Evolutionary conservation across 2,888 invertebrate genomes (phyloP).

Genomic region (Cryptophagus acutangulus): DNA sequence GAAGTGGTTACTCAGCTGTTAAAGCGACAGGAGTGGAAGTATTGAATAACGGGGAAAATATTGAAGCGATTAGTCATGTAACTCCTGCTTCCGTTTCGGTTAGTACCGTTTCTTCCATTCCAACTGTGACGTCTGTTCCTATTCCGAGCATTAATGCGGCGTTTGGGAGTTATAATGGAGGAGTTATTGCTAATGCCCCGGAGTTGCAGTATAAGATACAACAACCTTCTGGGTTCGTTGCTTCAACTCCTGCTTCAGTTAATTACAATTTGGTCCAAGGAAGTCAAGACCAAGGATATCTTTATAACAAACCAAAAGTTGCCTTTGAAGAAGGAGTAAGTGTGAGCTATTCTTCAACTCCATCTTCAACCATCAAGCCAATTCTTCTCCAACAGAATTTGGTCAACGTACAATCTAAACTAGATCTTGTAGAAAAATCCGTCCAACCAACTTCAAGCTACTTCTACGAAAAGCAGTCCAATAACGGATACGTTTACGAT

Average conservation of each 20-base stretch:
- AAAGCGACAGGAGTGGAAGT: conserved; percentile 27
- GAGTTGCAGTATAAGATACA: conserved; percentile 39
- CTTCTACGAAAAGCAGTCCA: background rate
- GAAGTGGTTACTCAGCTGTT: conserved; percentile 41
- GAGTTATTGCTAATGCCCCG: conserved; percentile 42
- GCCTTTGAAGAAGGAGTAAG: conserved; percentile 42
- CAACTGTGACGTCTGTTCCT: conserved; percentile 34
- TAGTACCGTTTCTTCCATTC: conserved; percentile 16
- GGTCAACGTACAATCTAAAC: background rate
- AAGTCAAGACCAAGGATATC: conserved; percentile 37
- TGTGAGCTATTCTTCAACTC: conserved; percentile 24
- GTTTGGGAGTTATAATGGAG: conserved; percentile 36
- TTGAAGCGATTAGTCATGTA: conserved; percentile 21
- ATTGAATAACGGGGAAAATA: conserved; percentile 29
- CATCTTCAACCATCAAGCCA: background rate
- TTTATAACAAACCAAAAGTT: conserved; percentile 38
- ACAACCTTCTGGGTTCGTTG: conserved; percentile 2
- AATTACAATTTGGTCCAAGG: background rate
- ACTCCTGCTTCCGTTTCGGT: conserved; percentile 29
- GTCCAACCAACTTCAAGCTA: background rate
- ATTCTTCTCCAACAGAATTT: background rate
- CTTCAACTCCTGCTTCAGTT: background rate
- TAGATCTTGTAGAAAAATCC: background rate
- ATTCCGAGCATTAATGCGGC: conserved; percentile 31
- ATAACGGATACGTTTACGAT: conserved; percentile 37